Conservation (phyloP, 1,140 invertebrate genomes). For the Bombus haemorrhoidalis region DNA sequence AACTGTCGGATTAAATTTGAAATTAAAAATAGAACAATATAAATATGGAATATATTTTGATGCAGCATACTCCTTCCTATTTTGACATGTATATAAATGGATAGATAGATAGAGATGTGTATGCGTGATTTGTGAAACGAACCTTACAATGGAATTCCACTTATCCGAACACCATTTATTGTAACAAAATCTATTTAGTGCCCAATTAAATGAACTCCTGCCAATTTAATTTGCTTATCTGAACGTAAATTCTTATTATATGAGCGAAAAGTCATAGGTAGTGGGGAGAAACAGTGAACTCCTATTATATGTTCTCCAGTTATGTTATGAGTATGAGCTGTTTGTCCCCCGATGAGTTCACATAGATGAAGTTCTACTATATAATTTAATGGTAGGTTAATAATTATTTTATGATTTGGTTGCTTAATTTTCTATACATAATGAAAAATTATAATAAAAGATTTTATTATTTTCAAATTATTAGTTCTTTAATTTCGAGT, state of each 20-base stretch:
- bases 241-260: background rate
- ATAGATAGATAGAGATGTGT: constrained; percentile 2
- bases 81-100: background rate
- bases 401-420: constrained; percentile 32
- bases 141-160: background rate
- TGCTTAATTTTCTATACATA: background rate
- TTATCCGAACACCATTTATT: background rate
- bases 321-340: background rate
- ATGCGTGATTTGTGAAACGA: constrained; percentile 22
- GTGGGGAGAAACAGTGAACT: background rate
- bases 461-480: background rate
- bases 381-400: constrained; percentile 48
- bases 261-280: background rate
- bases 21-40: background rate
- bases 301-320: background rate
- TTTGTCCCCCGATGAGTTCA: background rate
- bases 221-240: background rate
- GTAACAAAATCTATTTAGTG: background rate
- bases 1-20: background rate
- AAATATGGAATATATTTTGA: background rate
- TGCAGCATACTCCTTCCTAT: background rate
- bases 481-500: background rate
- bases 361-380: background rate
- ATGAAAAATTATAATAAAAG: background rate
- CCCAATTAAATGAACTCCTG: background rate